Evolutionary conservation across 64 coral and sea anemone genomes (phyloP).

Genomic region (Catalaphyllia jardinei): DNA sequence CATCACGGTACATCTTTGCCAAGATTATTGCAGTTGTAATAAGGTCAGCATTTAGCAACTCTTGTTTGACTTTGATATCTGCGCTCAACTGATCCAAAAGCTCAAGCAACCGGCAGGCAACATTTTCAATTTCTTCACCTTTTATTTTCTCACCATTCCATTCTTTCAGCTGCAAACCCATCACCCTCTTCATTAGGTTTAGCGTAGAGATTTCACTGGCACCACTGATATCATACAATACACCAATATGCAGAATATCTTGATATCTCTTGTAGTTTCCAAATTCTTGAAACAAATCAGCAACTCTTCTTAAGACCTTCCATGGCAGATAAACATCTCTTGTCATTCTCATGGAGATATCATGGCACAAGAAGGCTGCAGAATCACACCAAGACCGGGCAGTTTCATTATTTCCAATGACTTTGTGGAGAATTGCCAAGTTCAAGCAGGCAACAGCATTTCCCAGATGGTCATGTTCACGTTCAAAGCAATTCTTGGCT

Average conservation of each 20-base stretch:
- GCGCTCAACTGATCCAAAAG: background rate
- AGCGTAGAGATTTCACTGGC: background rate
- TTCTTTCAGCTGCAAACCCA: background rate
- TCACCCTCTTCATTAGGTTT: background rate
- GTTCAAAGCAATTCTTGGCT: background rate
- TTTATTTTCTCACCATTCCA: background rate
- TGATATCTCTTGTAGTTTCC: background rate
- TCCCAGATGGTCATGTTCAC: background rate
- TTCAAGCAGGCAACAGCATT: constrained; percentile 5
- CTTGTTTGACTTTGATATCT: background rate
- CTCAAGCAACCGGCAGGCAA: background rate
- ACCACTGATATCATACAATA: background rate
- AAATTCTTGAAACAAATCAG: background rate
- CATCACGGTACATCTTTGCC: background rate
- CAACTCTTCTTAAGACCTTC: background rate
- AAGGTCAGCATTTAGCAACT: background rate
- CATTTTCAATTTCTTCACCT: background rate
- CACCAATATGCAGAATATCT: background rate
- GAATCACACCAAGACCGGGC: background rate
- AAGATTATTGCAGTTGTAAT: background rate
- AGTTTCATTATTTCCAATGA: background rate
- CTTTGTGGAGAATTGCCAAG: background rate
- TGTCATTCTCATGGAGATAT: background rate
- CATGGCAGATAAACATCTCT: background rate
- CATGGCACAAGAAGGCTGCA: background rate